These are phyloP conservation scores for Malurus elegans DNA, from an alignment of 2,113 vertebrate genomes.

Conservation along the genomic window DNA sequence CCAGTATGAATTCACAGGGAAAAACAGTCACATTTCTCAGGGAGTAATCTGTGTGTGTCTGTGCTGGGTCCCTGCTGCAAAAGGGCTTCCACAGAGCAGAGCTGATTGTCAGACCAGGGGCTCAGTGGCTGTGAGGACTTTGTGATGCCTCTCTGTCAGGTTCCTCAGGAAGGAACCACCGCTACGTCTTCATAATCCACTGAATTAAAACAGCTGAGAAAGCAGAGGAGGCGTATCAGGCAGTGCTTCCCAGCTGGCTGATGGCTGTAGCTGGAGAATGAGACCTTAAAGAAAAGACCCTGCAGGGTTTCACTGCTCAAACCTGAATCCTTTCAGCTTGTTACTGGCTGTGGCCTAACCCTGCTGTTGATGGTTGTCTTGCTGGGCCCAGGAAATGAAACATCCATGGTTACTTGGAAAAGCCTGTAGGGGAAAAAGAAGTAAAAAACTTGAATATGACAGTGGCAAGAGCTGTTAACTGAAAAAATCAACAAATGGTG, in stretches of 20 bases:
- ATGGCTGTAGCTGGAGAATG: not conserved
- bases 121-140: not conserved
- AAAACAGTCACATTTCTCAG: not conserved
- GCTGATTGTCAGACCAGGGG: accelerated
- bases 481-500: not conserved
- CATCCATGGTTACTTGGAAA: not conserved
- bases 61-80: not conserved
- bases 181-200: not conserved
- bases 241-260: not conserved
- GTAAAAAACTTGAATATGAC: not conserved
- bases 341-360: not conserved
- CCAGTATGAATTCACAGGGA: not conserved
- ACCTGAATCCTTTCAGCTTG: not conserved
- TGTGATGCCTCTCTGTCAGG: not conserved
- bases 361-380: accelerated
- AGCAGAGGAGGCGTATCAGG: not conserved
- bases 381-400: not conserved
- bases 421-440: not conserved
- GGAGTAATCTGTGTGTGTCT: not conserved
- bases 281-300: not conserved
- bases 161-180: not conserved
- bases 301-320: not conserved
- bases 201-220: not conserved
- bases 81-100: not conserved
- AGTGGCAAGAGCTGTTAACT: not conserved